phyloP scores from a whole-genome alignment of 1,140 invertebrate species.

The Leptonema lineaticorne region DNA sequence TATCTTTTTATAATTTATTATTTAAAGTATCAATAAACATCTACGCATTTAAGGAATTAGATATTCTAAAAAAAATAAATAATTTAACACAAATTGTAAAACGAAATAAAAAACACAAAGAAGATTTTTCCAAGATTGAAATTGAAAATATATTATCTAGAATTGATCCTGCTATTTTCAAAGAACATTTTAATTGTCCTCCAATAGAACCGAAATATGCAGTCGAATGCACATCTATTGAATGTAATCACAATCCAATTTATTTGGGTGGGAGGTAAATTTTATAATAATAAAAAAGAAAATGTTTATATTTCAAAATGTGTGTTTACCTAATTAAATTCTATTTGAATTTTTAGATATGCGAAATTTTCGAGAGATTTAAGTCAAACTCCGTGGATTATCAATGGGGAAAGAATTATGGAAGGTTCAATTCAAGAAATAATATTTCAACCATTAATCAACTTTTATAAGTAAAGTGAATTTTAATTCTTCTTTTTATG shows the following conservation, averaged over 20 bases:
- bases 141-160: conserved; percentile 47
- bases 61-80: conserved; percentile 46
- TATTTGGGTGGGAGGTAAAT: conserved; percentile 48
- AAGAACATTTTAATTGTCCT: conserved; percentile 28
- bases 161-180: not conserved
- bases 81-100: conserved; percentile 45
- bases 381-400: conserved; percentile 92
- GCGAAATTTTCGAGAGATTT: conserved; percentile 83
- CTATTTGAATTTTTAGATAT: conserved; percentile 58
- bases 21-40: not conserved
- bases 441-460: conserved; percentile 65
- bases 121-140: conserved; percentile 48
- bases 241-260: conserved; percentile 44
- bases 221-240: conserved; percentile 43
- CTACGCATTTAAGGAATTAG: conserved; percentile 46
- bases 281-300: no score
- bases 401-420: conserved; percentile 78
- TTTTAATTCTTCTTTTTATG: conserved; percentile 22
- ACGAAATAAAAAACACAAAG: conserved; percentile 46
- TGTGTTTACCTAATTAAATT: not conserved
- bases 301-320: no score
- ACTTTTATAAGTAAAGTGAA: conserved; percentile 58
- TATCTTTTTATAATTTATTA: not conserved
- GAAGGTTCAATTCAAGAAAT: conserved; percentile 90
- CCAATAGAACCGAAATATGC: conserved; percentile 14